Evolutionary conservation across 2,888 invertebrate genomes (phyloP).

Genomic region (Aspidapion aeneum): DNA sequence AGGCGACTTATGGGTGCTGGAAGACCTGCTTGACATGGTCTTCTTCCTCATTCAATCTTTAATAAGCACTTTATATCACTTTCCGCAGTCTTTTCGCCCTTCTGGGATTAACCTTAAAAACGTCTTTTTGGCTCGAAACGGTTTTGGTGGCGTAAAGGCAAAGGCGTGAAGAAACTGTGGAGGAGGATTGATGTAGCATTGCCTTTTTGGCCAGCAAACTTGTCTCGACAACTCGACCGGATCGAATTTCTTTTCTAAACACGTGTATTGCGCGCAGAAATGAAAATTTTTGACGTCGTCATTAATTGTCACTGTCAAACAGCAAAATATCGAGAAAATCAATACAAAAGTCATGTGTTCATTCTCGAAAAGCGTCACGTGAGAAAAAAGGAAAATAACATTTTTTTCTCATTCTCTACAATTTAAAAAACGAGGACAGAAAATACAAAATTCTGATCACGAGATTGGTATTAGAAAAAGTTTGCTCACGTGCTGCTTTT

Average conservation of each 20-base stretch:
- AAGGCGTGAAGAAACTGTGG: no score
- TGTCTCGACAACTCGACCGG: neutral
- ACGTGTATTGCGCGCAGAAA: neutral
- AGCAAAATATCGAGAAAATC: no score
- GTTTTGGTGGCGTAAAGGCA: neutral
- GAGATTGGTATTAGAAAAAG: no score
- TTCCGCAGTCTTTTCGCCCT: neutral
- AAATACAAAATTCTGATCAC: no score
- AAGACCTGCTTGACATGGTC: neutral
- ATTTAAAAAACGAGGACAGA: no score
- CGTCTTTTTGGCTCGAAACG: neutral
- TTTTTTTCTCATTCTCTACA: no score
- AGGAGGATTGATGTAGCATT: neutral
- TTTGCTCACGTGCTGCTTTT: no score
- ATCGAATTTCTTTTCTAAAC: neutral
- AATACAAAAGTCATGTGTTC: no score
- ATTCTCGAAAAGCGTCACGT: no score
- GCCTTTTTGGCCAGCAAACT: neutral
- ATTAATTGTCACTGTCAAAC: neutral
- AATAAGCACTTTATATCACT: neutral
- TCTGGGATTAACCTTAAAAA: neutral
- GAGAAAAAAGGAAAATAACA: no score
- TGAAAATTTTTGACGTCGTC: neutral
- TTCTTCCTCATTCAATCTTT: neutral
- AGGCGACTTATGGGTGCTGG: constrained; percentile 24